These are phyloP conservation scores for Columba janthina DNA, from an alignment of 2,113 vertebrate species.

Conservation along the genomic window DNA sequence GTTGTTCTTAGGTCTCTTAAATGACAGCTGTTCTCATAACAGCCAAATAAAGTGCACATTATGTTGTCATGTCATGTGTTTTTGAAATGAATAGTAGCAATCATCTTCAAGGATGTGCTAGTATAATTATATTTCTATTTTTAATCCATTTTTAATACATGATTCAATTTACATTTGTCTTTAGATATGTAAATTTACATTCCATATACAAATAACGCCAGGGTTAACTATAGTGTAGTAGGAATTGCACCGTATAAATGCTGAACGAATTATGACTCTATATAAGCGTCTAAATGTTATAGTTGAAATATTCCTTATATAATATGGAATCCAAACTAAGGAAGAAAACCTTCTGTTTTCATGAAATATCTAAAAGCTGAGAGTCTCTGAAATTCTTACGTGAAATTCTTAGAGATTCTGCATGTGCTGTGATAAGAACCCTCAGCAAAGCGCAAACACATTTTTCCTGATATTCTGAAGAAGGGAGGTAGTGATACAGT, in stretches of 20 bases:
- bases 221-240: neutral
- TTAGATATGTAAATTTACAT: neutral
- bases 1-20: neutral
- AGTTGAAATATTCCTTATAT: neutral
- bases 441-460: neutral
- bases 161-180: slow-evolving; percentile 25
- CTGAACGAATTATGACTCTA: neutral
- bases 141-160: slow-evolving; percentile 6
- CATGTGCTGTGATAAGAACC: neutral
- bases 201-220: neutral
- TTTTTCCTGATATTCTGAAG: neutral
- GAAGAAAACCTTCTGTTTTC: neutral
- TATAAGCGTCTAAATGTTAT: neutral
- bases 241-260: neutral
- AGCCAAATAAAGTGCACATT: slow-evolving; percentile 17
- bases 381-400: neutral
- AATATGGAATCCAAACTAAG: neutral
- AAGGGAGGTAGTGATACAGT: neutral
- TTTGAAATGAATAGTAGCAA: slow-evolving; percentile 23
- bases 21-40: neutral
- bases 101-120: slow-evolving; percentile 10
- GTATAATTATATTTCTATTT: slow-evolving; percentile 48
- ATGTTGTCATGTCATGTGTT: slow-evolving; percentile 9
- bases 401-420: neutral
- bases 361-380: neutral